These are phyloP conservation scores for Indri indri DNA, from an alignment of 2,113 vertebrate genomes.

Conservation along the genomic window DNA sequence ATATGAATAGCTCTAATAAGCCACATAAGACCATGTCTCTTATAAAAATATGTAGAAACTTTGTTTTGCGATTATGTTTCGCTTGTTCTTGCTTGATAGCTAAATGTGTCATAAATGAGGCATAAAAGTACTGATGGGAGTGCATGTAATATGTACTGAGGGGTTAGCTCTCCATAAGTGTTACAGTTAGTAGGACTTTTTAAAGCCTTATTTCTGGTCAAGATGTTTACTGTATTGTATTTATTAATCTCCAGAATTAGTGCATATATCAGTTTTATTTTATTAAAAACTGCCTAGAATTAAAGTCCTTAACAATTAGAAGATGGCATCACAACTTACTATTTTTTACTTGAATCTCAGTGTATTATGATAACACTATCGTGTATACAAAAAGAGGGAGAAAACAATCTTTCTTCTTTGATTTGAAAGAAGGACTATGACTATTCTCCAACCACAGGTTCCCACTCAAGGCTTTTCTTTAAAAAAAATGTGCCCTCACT, in stretches of 20 bases:
- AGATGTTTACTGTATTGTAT: not conserved
- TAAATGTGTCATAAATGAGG: not conserved
- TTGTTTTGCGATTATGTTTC: not conserved
- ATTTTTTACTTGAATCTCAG: not conserved
- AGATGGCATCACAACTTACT: not conserved
- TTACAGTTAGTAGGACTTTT: not conserved
- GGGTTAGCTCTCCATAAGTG: not conserved
- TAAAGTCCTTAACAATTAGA: not conserved
- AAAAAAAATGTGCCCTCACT: not conserved
- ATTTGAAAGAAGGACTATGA: not conserved
- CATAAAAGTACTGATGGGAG: not conserved
- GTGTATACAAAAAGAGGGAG: not conserved
- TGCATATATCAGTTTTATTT: not conserved
- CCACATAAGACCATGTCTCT: not conserved
- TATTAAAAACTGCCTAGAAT: not conserved
- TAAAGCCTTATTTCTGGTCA: not conserved
- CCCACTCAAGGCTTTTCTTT: not conserved
- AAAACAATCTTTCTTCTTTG: not conserved
- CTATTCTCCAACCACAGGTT: not conserved
- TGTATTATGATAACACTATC: not conserved
- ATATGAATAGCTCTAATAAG: not conserved
- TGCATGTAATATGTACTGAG: not conserved
- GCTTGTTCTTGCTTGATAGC: not conserved
- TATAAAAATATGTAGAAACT: not conserved
- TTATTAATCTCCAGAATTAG: not conserved